Percentiles rank a stretch among this genome's conserved stretches.
phyloP scores from a whole-genome alignment of 2,888 invertebrate genomes.

The Nomada lathburiana region DNA sequence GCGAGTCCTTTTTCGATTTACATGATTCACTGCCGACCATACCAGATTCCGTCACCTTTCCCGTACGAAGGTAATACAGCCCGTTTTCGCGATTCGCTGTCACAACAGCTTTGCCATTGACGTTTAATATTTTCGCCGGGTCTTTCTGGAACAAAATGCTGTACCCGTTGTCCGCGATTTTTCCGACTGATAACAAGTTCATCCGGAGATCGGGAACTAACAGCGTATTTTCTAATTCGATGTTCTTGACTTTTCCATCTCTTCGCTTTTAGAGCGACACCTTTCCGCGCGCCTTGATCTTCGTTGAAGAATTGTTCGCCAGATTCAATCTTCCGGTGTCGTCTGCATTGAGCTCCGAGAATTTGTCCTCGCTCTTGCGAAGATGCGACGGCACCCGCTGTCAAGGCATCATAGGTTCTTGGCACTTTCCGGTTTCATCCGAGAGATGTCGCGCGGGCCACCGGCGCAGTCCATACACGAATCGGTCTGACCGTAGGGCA shows the following conservation, averaged over 20 bases:
- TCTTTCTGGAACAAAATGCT: neutral
- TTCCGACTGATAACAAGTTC: slow-evolving; percentile 5
- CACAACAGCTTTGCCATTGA: neutral
- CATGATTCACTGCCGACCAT: too few species aligned
- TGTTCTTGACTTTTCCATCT: neutral
- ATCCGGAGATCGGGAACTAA: neutral
- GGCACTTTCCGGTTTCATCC: neutral
- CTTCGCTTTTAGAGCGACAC: neutral
- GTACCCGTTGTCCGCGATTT: neutral
- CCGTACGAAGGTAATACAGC: neutral
- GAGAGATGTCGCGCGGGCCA: too few species aligned
- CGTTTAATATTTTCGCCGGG: neutral
- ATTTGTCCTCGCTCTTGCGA: neutral
- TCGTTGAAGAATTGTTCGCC: neutral
- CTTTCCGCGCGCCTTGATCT: neutral
- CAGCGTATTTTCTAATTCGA: neutral
- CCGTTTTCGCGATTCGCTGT: neutral
- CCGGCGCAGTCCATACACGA: neutral
- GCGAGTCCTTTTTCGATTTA: neutral
- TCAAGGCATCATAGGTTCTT: neutral
- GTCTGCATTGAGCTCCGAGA: neutral
- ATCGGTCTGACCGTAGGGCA: neutral
- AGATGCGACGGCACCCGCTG: neutral
- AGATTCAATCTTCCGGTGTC: neutral
- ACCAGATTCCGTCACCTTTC: too few species aligned